Conservation (phyloP, 2,888 invertebrate species). For the Tenthredo livida region DNA sequence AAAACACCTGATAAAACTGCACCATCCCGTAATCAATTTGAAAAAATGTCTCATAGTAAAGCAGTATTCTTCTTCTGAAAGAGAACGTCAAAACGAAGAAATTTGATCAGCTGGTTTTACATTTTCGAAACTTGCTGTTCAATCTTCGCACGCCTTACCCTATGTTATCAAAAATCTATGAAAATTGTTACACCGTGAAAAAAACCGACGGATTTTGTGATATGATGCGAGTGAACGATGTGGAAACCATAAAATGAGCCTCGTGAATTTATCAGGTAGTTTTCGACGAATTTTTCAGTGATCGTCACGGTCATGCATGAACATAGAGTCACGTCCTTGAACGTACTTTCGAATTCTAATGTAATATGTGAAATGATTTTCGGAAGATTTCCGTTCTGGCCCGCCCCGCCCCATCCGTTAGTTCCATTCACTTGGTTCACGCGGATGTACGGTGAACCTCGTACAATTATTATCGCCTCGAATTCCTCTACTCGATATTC, state of each 20-base stretch:
- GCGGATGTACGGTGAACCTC: not conserved
- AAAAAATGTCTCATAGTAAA: not conserved
- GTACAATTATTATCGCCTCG: not conserved
- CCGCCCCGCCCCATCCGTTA: not conserved
- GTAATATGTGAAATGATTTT: constrained; percentile 14
- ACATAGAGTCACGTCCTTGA: constrained; percentile 27
- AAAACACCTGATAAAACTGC: not conserved
- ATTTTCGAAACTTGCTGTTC: not conserved
- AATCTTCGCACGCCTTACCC: no score
- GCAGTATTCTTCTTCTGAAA: not conserved
- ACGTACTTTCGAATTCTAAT: constrained; percentile 38
- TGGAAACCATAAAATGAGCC: not conserved
- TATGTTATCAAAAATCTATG: no score
- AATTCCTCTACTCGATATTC: not conserved
- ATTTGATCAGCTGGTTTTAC: not conserved
- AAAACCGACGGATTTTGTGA: no score
- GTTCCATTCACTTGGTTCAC: constrained; percentile 10
- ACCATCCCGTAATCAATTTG: not conserved
- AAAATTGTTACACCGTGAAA: no score
- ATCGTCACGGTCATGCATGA: not conserved
- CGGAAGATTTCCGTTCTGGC: constrained; percentile 13
- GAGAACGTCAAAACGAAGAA: not conserved
- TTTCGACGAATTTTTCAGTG: not conserved
- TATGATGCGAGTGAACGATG: not conserved
- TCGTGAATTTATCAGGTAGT: not conserved